These are phyloP conservation scores for Pilophorus perplexus DNA, from an alignment of 2,888 invertebrate species.

Conservation along the genomic window DNA sequence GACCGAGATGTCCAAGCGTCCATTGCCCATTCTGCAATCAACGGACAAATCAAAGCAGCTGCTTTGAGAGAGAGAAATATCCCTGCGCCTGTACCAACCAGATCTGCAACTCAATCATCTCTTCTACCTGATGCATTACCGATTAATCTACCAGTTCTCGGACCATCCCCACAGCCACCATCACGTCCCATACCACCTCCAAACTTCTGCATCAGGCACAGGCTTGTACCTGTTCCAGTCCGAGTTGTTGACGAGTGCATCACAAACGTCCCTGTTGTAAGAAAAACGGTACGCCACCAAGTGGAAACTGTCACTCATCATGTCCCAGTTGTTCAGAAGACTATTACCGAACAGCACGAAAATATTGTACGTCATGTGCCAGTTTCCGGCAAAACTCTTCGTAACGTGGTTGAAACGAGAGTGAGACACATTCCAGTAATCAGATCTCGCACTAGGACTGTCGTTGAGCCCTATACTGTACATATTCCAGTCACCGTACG, in stretches of 20 bases:
- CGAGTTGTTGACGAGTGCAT: slow-evolving; percentile 46
- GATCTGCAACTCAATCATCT: no score
- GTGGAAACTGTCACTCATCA: slow-evolving; percentile 42
- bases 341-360: slow-evolving; percentile 40
- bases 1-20: no score
- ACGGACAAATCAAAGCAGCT: no score
- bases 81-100: no score
- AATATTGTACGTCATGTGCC: slow-evolving; percentile 45
- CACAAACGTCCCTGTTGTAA: slow-evolving; percentile 43
- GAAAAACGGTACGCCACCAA: slow-evolving; percentile 41
- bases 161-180: no score
- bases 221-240: slow-evolving; percentile 39
- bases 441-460: slow-evolving; percentile 40
- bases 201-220: slow-evolving; percentile 39
- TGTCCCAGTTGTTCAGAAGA: slow-evolving; percentile 41
- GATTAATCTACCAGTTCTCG: no score
- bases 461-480: slow-evolving; percentile 44
- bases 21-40: no score
- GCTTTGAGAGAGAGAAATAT: no score
- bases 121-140: no score
- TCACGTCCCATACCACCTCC: no score
- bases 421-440: slow-evolving; percentile 43
- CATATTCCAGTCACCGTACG: slow-evolving; percentile 44
- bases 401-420: slow-evolving; percentile 41
- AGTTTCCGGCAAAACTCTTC: slow-evolving; percentile 27